phyloP scores from a whole-genome alignment of 1,140 invertebrate species.

The Pseudobourletiella spinata region DNA sequence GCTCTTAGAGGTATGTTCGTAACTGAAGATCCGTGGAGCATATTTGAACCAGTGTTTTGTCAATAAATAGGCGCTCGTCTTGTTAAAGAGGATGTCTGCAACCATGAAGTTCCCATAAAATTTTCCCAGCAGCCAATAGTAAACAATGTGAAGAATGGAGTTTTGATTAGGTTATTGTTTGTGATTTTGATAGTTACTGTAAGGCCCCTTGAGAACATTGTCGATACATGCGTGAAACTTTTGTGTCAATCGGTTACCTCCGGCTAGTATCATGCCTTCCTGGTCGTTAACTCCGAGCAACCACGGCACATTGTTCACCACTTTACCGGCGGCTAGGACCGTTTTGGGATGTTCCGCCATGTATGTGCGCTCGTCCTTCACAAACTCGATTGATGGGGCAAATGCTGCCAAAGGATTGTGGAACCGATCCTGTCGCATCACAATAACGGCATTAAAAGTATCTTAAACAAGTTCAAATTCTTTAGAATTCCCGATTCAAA shows the following conservation, averaged over 20 bases:
- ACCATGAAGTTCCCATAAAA: neutral
- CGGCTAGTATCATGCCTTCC: slow-evolving; percentile 8
- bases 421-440: slow-evolving; percentile 4
- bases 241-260: neutral
- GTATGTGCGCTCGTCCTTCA: slow-evolving; percentile 50
- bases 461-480: neutral
- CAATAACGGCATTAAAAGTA: neutral
- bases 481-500: neutral
- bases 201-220: too few species aligned
- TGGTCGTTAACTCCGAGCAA: slow-evolving; percentile 48
- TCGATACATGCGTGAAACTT: too few species aligned
- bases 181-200: too few species aligned
- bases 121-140: neutral
- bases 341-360: slow-evolving; percentile 47
- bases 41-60: neutral
- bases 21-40: neutral
- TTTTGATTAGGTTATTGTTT: neutral
- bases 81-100: neutral
- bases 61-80: neutral
- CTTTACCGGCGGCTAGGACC: slow-evolving; percentile 16
- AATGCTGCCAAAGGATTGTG: slow-evolving; percentile 16
- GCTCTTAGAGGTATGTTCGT: neutral
- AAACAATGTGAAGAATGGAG: neutral
- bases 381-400: slow-evolving; percentile 15
- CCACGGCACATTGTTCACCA: slow-evolving; percentile 44